Evolutionary conservation across 2,888 invertebrate genomes (phyloP), one percentile per base, ranked within the genome.

Genomic region (Drosophila falleni): DNA sequence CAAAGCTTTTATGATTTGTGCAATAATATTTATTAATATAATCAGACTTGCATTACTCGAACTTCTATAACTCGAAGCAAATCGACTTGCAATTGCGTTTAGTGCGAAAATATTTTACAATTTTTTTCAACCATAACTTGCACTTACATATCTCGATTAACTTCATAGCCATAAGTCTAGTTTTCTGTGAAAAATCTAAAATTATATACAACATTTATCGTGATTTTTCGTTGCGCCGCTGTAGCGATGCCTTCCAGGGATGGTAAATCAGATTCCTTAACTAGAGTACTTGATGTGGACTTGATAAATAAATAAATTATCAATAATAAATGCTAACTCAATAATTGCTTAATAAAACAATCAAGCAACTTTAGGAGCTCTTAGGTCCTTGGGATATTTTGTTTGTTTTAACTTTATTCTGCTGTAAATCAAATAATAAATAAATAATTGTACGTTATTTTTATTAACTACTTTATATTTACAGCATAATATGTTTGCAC

Each of bases 21-120:
- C 46, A 50, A 39, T 59, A 19, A 53, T 61, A 29, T 44, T 51
- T 58, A 58, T 46, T 58, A 44, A 55, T 55, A 16, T 15, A 47
- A 26, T 29, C 47, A 33, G n/a, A 19, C 35, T 50, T 15, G 9
- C 16, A 41, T 41, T 42, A 42, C 13, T 33, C 42, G 19, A 42
- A 53, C 16, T n/a, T 53, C 53, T 26, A 26, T 29, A 53, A 53
- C 15, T 39, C 26, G 11, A 39, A 42, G 31, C 19, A 16, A 19
- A 44, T 33, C n/a, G 11, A 23, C 31, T 44, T 55, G 42, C 31
- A 23, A n/a, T 44, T 51, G 13, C n/a, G 37, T n/a, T 23, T 37
- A 37, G 23, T 44, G 55, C 35, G 35, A 56, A 54, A 44, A 26
- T 26, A 10, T n/a, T 56, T 56, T 44, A 56, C 33, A 26, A 33